These are phyloP conservation scores for Alexandromys fortis DNA, from an alignment of 2,113 vertebrate genomes.

Conservation along the genomic window DNA sequence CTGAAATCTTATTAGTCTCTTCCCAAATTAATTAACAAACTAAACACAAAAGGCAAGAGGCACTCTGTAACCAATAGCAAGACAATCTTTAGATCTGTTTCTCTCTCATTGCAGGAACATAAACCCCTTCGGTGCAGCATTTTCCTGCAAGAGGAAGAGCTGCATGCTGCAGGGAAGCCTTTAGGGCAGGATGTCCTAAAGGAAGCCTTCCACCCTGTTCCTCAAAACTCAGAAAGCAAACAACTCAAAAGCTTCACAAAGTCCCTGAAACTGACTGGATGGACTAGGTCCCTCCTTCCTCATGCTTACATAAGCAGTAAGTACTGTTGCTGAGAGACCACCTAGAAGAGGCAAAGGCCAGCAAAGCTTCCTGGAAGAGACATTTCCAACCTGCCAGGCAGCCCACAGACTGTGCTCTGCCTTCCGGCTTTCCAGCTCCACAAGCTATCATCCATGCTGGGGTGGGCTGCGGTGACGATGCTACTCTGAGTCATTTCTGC, in stretches of 20 bases:
- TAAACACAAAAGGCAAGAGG: not conserved
- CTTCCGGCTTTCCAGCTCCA: not conserved
- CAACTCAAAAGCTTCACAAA: not conserved
- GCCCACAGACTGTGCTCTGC: not conserved
- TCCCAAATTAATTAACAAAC: not conserved
- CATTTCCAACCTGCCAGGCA: not conserved
- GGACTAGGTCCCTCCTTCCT: not conserved
- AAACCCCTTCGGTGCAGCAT: not conserved
- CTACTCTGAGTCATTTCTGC: not conserved
- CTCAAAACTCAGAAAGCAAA: not conserved
- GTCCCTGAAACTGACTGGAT: not conserved
- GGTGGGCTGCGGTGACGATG: not conserved
- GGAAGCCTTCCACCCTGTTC: not conserved
- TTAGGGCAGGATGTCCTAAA: not conserved
- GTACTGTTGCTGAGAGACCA: not conserved
- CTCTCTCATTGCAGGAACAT: not conserved
- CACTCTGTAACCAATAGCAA: not conserved
- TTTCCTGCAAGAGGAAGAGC: not conserved
- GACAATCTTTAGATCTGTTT: not conserved
- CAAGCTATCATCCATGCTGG: not conserved
- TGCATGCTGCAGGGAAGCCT: not conserved
- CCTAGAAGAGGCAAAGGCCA: not conserved
- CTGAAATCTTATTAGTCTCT: conserved; percentile 2
- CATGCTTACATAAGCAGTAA: not conserved
- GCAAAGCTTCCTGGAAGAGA: not conserved